Percentiles rank a stretch among this genome's conserved stretches.
phyloP scores from a whole-genome alignment of 2,797 vertebrate genomes.

The Liparis tanakae region DNA sequence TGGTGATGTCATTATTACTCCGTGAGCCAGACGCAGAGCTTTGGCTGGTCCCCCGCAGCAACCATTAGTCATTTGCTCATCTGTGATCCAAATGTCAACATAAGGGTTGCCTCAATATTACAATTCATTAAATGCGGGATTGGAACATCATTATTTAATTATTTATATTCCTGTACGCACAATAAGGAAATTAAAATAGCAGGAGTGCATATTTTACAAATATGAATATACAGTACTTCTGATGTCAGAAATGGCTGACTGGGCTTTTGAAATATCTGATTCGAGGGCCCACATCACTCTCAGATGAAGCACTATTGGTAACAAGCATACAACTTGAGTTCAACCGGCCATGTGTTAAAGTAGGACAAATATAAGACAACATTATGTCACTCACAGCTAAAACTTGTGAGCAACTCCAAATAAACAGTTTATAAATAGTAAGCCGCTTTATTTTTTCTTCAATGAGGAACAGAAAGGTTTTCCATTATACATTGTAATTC shows the following conservation, averaged over 20 bases:
- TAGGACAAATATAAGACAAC: slow-evolving; percentile 16
- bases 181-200: not conserved
- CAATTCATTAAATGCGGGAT: not conserved
- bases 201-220: not conserved
- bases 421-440: slow-evolving; percentile 32
- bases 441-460: slow-evolving; percentile 22
- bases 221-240: not conserved
- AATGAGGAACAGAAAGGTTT: slow-evolving; percentile 68
- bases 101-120: not conserved
- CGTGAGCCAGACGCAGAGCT: not conserved
- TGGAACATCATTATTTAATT: not conserved
- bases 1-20: not conserved
- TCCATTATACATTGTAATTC: slow-evolving; percentile 69
- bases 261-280: not conserved
- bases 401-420: slow-evolving; percentile 43
- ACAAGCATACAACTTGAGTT: slow-evolving; percentile 6
- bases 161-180: not conserved
- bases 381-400: slow-evolving; percentile 4
- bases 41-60: not conserved
- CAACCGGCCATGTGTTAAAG: slow-evolving; percentile 5
- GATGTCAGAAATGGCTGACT: not conserved
- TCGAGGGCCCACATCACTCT: not conserved
- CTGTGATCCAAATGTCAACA: slow-evolving; percentile 1
- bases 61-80: not conserved
- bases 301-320: not conserved